Base-by-base conservation (phyloP, 2,888 invertebrate genomes). In the Scotopteryx bipunctaria region DNA sequence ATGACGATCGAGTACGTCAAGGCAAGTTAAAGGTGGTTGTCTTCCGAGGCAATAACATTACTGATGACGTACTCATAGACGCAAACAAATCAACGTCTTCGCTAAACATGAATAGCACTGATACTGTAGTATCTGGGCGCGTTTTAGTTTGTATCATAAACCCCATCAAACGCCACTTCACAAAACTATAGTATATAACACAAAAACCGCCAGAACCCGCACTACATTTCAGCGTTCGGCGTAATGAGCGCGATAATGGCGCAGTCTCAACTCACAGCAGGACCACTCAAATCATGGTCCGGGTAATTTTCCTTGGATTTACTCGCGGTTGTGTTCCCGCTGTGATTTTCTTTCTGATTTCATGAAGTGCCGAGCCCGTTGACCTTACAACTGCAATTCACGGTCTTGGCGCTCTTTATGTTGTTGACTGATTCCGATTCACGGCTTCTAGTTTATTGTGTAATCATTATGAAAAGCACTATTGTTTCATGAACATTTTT, bases 271-370 rank as follows among this genome's bases (percentile, higher is more conserved):
- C 16, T 35, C 41, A 15, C 42, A 48, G 41, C 55, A 38, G 55
- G 55, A 32, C 36, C 42, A 42, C 47, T 43, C 35, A 33, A 17
- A 23, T 33, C 23, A 47, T 21, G 19, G 21, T 19, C 53, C 37
- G 62, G 42, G 62, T 59, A 44, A 55, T 57, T 59, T 62, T 56
- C 59, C 61, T 51, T 51, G 33, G 49, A 45, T 53, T 53, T 42
- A 43, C 37, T 54, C 41, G 52, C 50, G 42, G 42, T 41, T 16
- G 33, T 35, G 35, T 31, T 43, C 48, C 40, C 31, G 48, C 48
- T 48, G 54, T 23, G 36, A 44, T 38, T 38, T 37, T 48, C 36
- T 45, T 46, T 50, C 35, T 21, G 9, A 36, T 35, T 48, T 54
- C 23, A 42, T 42, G 31, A 47, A 32, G 49, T 47, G 29, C 23